Percentiles rank a stretch among this genome's conserved stretches.
phyloP scores from a whole-genome alignment of 2,888 invertebrate species.

The Xestia ashworthii region DNA sequence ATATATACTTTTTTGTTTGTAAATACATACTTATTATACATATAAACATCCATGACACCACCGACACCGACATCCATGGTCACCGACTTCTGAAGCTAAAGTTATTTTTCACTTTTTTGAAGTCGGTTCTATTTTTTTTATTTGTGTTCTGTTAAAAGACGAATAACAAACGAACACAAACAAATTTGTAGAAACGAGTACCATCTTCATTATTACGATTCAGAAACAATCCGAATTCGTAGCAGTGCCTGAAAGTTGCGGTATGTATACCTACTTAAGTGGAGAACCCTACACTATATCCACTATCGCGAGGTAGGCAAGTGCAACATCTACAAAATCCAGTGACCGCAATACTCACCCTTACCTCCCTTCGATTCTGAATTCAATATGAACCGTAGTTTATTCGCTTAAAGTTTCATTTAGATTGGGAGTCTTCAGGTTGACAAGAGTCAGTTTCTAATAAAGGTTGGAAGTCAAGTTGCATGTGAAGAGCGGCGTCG shows the following conservation, averaged over 20 bases:
- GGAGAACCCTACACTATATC: constrained; percentile 78
- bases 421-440: constrained; percentile 3
- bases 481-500: constrained; percentile 81
- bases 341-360: constrained; percentile 63
- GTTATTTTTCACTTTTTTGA: no score
- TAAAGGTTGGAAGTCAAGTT: constrained; percentile 77
- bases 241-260: constrained; percentile 71
- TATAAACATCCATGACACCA: no score
- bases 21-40: no score
- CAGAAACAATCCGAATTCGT: constrained; percentile 65
- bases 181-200: constrained; percentile 32
- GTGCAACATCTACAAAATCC: constrained; percentile 76
- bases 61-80: no score
- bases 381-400: constrained; percentile 45
- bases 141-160: constrained; percentile 1
- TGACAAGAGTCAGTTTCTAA: constrained; percentile 70
- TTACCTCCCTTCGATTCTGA: constrained; percentile 26
- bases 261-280: constrained; percentile 75
- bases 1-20: no score
- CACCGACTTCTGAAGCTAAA: no score
- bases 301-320: constrained; percentile 75
- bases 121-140: no score
- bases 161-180: constrained; percentile 16
- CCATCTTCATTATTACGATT: constrained; percentile 65
- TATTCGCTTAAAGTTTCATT: constrained; percentile 39